A percentile compares a stretch with the other conserved stretches of the same genome.
Conservation (phyloP, 2,113 vertebrate genomes). For the Lycocorax pyrrhopterus region DNA sequence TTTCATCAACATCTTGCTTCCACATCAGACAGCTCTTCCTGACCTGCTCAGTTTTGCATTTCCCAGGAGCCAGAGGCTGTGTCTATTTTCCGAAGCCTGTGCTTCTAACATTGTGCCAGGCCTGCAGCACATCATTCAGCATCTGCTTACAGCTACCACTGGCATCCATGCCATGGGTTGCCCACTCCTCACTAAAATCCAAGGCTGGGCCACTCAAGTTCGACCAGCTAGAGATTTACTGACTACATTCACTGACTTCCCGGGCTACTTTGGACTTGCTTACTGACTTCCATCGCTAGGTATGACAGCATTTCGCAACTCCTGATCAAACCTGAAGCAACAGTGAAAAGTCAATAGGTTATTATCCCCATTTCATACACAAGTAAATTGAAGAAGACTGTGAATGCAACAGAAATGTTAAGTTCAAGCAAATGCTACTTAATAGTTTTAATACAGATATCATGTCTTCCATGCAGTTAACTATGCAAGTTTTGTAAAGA, state of each 20-base stretch:
- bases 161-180: neutral
- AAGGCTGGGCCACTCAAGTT: neutral
- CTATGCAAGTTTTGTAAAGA: neutral
- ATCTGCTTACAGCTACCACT: neutral
- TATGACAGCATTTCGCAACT: neutral
- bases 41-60: neutral
- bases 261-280: neutral
- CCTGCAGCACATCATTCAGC: neutral
- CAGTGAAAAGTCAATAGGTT: neutral
- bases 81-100: neutral
- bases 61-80: neutral
- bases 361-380: neutral
- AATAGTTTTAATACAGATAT: neutral
- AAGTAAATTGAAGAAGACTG: neutral
- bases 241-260: neutral
- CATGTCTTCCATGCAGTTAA: neutral
- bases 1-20: neutral
- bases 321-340: neutral
- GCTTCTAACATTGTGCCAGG: accelerated
- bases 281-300: neutral
- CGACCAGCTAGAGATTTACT: neutral
- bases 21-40: neutral
- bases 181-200: neutral
- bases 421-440: neutral
- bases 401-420: neutral